A percentile compares a stretch with the other conserved stretches of the same genome.
phyloP scores from a whole-genome alignment of 2,113 vertebrate genomes.

The Terrapene triunguis region DNA sequence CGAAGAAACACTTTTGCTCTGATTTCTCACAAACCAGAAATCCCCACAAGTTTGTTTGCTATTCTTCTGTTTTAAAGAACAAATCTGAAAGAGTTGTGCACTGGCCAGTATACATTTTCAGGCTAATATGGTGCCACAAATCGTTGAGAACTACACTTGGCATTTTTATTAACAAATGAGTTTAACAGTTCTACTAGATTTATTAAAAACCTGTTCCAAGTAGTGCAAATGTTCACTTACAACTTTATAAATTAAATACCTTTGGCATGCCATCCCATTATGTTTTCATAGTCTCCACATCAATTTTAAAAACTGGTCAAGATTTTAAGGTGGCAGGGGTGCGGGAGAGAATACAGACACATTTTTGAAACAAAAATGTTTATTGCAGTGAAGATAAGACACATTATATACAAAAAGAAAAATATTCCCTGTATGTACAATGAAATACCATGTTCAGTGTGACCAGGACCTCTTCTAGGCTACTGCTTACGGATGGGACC shows the following conservation, averaged over 20 bases:
- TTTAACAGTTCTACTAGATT: not conserved
- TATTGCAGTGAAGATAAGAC: slow-evolving; percentile 72
- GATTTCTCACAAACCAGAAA: not conserved
- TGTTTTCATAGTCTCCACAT: not conserved
- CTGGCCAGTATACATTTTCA: not conserved
- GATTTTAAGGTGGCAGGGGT: not conserved
- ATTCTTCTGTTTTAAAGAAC: not conserved
- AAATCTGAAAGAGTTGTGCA: not conserved
- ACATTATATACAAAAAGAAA: slow-evolving; percentile 44
- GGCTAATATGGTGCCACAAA: not conserved
- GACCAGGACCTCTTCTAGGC: slow-evolving; percentile 6
- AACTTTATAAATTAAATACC: not conserved
- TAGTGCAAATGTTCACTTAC: not conserved
- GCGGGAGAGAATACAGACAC: not conserved
- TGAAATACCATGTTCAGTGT: slow-evolving; percentile 21
- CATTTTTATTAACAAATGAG: not conserved
- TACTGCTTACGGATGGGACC: not conserved
- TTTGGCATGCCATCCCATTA: not conserved
- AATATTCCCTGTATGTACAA: slow-evolving; percentile 23
- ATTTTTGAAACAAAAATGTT: slow-evolving; percentile 28
- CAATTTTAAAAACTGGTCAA: not conserved
- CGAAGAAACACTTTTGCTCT: not conserved
- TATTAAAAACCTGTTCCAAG: not conserved
- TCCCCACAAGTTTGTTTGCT: not conserved
- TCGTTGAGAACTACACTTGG: not conserved